These are phyloP conservation scores for Aphrocallistes beatrix DNA, from an alignment of 37 sponge, comb jelly and placozoan species.

Conservation along the genomic window DNA sequence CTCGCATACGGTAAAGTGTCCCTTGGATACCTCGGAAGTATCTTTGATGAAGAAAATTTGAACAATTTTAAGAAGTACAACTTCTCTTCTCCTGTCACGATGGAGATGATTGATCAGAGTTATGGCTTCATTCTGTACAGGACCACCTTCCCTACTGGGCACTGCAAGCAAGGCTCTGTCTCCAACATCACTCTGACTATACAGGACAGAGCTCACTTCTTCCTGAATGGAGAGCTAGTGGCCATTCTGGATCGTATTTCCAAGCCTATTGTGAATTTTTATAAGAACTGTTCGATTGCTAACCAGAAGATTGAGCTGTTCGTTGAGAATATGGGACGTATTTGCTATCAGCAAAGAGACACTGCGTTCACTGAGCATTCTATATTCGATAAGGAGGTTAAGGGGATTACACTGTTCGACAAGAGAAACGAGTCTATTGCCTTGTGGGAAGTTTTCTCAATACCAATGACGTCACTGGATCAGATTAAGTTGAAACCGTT, in stretches of 20 bases:
- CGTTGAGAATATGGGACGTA: conserved; percentile 90
- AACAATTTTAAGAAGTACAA: neutral
- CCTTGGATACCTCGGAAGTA: conserved; percentile 28
- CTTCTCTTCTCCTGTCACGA: conserved; percentile 25
- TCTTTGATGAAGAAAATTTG: conserved; percentile 28
- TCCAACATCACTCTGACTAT: conserved; percentile 22
- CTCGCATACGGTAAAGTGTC: conserved; percentile 53
- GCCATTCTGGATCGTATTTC: conserved; percentile 29
- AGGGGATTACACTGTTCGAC: neutral
- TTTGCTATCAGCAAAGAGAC: conserved; percentile 55
- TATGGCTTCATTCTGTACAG: conserved; percentile 71
- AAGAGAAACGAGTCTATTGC: neutral
- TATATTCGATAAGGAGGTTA: neutral
- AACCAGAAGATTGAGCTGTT: conserved; percentile 34
- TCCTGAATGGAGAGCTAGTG: conserved; percentile 30
- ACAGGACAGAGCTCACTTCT: conserved; percentile 61
- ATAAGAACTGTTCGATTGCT: conserved; percentile 16
- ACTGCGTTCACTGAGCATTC: neutral
- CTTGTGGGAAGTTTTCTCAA: neutral
- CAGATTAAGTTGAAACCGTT: neutral
- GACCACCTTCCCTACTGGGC: neutral
- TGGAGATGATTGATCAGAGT: conserved; percentile 65
- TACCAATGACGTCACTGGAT: neutral
- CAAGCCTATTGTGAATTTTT: conserved; percentile 16
- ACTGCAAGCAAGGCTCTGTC: neutral